phyloP scores from a whole-genome alignment of 2,888 invertebrate genomes.

The Suillia variegata region DNA sequence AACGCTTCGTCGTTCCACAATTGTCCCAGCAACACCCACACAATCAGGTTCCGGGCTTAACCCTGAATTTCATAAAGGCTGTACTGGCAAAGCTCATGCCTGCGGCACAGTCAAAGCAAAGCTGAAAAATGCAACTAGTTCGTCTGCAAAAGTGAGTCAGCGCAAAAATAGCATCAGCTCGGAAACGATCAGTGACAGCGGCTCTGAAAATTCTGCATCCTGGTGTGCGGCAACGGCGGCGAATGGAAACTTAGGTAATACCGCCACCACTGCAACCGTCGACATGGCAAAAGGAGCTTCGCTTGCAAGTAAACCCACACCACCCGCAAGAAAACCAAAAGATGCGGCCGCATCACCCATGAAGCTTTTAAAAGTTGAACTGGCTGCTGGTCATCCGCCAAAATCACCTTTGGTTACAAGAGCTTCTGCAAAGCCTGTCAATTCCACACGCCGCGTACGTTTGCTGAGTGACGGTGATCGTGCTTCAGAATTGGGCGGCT shows the following conservation, averaged over 20 bases:
- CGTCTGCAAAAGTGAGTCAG: constrained; percentile 30
- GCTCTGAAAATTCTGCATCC: constrained; percentile 56
- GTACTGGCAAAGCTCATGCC: constrained; percentile 78
- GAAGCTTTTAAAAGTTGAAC: not conserved
- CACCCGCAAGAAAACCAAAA: constrained; percentile 10
- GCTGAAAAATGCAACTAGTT: constrained; percentile 28
- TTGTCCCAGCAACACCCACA: constrained; percentile 50
- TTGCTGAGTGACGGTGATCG: constrained; percentile 33
- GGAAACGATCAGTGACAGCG: constrained; percentile 60
- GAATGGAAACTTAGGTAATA: not conserved
- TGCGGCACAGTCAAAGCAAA: constrained; percentile 64
- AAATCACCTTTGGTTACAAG: not conserved
- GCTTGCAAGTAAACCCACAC: constrained; percentile 20
- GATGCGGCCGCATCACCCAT: not conserved
- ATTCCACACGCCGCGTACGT: constrained; percentile 22
- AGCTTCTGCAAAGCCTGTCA: not conserved
- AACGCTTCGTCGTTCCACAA: constrained; percentile 53
- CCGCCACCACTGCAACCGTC: constrained; percentile 1
- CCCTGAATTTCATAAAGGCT: constrained; percentile 68
- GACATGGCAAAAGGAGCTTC: constrained; percentile 25
- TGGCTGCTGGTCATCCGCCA: too few relatives aligned
- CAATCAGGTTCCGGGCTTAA: constrained; percentile 55
- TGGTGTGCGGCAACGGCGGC: too few relatives aligned
- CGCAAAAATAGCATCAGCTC: constrained; percentile 60
- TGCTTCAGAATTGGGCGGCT: constrained; percentile 26